Conservation (phyloP, 2,113 vertebrate genomes). For the Porphyrio hochstetteri region DNA sequence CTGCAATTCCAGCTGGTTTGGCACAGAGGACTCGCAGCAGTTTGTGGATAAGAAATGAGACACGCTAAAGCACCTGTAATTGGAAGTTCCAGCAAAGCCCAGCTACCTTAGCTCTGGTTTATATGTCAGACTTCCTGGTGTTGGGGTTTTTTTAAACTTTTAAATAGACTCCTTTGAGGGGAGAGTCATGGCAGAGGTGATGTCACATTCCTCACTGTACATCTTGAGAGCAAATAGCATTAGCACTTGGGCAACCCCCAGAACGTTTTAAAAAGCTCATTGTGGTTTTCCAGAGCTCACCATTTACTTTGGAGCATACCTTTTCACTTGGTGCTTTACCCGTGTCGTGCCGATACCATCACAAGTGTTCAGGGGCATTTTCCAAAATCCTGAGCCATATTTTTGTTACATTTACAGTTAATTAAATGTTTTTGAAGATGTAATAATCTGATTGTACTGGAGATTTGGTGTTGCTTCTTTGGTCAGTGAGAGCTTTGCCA, state of each 20-base stretch:
- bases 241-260: not conserved
- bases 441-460: not conserved
- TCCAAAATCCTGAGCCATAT: not conserved
- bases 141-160: not conserved
- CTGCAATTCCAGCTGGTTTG: not conserved
- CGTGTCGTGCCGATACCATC: accelerated
- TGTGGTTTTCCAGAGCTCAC: not conserved
- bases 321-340: not conserved
- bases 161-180: not conserved
- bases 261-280: not conserved
- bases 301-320: not conserved
- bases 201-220: not conserved
- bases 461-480: not conserved
- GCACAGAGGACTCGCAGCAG: not conserved
- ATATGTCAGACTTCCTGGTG: not conserved
- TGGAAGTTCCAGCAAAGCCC: not conserved
- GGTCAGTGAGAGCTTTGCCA: not conserved
- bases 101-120: not conserved
- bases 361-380: not conserved
- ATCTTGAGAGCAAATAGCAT: not conserved
- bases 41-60: not conserved
- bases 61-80: not conserved
- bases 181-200: not conserved
- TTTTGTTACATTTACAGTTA: not conserved
- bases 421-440: not conserved